Conservation (phyloP, 2,888 invertebrate genomes). For the Scaptomyza caliginosa region DNA sequence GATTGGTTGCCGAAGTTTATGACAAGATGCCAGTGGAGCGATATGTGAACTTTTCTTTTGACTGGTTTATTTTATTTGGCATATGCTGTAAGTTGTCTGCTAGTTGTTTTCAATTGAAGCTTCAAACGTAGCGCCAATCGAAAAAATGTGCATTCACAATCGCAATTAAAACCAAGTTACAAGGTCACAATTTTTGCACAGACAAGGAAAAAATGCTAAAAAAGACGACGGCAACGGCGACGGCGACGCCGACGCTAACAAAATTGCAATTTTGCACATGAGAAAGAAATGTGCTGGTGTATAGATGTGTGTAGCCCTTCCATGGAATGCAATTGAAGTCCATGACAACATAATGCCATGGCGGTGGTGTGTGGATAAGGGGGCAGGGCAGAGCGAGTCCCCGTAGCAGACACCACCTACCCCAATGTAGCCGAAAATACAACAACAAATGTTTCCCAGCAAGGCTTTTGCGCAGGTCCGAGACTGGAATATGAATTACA, state of each 20-base stretch:
- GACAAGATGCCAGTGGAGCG: not conserved
- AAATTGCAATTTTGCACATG: constrained; percentile 76
- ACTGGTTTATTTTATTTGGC: constrained; percentile 16
- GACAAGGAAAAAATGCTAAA: constrained; percentile 62
- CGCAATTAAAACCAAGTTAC: constrained; percentile 72
- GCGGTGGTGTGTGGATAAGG: constrained; percentile 10
- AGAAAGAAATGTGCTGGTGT: constrained; percentile 50
- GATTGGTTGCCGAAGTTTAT: constrained; percentile 40
- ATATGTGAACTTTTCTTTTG: constrained; percentile 14
- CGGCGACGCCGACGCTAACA: constrained; percentile 57
- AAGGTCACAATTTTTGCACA: constrained; percentile 72
- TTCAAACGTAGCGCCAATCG: constrained; percentile 10
- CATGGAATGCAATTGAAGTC: constrained; percentile 75
- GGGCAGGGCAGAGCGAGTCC: not conserved
- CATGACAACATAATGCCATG: constrained; percentile 68
- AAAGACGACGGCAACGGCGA: constrained; percentile 47
- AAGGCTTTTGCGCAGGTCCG: constrained; percentile 69
- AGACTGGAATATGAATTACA: constrained; percentile 72
- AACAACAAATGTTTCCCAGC: constrained; percentile 48
- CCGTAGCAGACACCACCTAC: constrained; percentile 54
- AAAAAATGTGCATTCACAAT: constrained; percentile 55
- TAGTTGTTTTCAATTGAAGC: constrained; percentile 13
- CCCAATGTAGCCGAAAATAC: constrained; percentile 51
- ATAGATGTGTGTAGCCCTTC: constrained; percentile 36
- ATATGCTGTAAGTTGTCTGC: constrained; percentile 18